Conservation (phyloP, 2,113 vertebrate species). For the Leptobrachium leishanense region DNA sequence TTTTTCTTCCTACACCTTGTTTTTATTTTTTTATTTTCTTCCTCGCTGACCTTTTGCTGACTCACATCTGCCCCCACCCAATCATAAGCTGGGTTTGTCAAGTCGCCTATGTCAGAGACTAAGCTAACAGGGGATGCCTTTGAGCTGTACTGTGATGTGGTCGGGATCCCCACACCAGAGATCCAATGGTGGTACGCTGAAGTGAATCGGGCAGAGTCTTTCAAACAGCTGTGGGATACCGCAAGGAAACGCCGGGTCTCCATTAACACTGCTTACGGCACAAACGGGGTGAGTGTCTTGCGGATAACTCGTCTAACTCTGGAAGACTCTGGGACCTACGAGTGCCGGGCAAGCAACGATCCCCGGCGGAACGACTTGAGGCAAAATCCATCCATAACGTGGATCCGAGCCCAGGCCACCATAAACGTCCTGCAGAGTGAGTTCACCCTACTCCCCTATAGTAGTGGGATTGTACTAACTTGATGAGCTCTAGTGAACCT, state of each 20-base stretch:
- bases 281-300: constrained; percentile 95
- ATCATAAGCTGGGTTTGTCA: constrained; percentile 98
- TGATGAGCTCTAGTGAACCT: constrained; percentile 74
- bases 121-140: constrained; percentile 99
- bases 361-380: constrained; percentile 95
- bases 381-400: constrained; percentile 96
- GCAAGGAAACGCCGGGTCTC: constrained; percentile 92
- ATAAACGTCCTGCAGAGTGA: constrained; percentile 99
- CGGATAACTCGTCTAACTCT: constrained; percentile 89
- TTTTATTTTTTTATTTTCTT: constrained; percentile 54
- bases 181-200: constrained; percentile 99
- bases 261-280: constrained; percentile 93
- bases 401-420: constrained; percentile 99
- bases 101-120: constrained; percentile 99
- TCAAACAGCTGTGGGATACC: constrained; percentile 98
- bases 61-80: constrained; percentile 74
- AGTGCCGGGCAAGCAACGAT: constrained; percentile 99
- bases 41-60: constrained; percentile 69
- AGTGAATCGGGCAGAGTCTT: constrained; percentile 96
- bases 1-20: constrained; percentile 55
- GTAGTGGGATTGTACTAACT: constrained; percentile 82
- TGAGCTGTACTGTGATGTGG: constrained; percentile 99
- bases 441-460: constrained; percentile 71
- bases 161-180: constrained; percentile 95
- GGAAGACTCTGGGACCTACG: constrained; percentile 98